phyloP scores from a whole-genome alignment of 2,797 vertebrate species.

The Hylomyscus alleni region DNA sequence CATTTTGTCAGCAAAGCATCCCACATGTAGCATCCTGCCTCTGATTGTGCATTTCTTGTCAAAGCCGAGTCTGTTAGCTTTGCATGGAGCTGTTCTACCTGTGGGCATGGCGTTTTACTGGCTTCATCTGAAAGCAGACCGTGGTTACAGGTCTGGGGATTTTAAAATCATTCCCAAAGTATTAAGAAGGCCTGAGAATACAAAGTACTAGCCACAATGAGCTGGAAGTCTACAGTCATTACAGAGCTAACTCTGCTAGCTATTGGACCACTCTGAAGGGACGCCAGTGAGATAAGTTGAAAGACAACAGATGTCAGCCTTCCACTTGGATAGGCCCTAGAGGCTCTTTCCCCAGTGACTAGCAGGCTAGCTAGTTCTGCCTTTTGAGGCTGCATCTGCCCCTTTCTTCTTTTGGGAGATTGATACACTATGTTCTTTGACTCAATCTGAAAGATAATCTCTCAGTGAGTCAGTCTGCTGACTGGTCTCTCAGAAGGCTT shows the following conservation, averaged over 20 bases:
- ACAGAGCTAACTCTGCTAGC: background rate
- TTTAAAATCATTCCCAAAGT: background rate
- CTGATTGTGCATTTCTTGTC: background rate
- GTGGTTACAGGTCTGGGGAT: background rate
- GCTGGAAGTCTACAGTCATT: background rate
- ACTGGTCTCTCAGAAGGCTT: background rate
- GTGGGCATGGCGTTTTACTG: background rate
- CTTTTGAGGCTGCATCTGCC: background rate
- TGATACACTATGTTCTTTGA: no score
- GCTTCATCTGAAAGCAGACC: background rate
- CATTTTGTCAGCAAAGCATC: background rate
- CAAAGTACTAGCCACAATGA: no score
- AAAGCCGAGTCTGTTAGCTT: background rate
- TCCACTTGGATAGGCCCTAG: background rate
- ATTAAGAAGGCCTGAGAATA: background rate
- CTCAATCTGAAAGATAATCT: background rate
- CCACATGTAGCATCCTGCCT: background rate
- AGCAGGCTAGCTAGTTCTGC: background rate
- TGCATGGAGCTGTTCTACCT: background rate
- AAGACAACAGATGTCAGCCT: background rate
- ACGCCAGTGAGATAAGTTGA: background rate
- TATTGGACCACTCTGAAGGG: background rate
- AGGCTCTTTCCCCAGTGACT: background rate
- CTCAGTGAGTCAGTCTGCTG: background rate
- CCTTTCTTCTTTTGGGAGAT: background rate